Percentiles rank a stretch among this genome's conserved stretches.
Evolutionary conservation across 2,888 invertebrate genomes (phyloP).

Genomic region (Drosophila affinis): DNA sequence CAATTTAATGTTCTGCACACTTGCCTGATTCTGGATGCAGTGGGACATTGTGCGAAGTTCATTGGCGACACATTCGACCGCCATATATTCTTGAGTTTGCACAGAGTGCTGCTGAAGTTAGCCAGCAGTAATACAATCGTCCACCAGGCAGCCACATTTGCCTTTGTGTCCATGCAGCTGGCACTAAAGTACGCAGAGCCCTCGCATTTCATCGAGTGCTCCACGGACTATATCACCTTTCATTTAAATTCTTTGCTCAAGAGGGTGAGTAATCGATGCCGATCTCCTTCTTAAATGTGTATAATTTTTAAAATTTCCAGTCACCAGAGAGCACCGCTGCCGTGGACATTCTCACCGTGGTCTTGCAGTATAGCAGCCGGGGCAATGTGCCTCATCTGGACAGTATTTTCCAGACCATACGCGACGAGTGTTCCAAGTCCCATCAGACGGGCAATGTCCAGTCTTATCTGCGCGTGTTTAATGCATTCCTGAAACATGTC

Average conservation of each 20-base stretch:
- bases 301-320: conserved; percentile 33
- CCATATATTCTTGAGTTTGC: conserved; percentile 88
- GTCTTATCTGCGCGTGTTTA: conserved; percentile 89
- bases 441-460: conserved; percentile 86
- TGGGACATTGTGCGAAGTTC: conserved; percentile 87
- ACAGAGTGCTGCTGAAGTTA: conserved; percentile 88
- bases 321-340: conserved; percentile 86
- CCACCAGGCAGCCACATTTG: conserved; percentile 86
- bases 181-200: conserved; percentile 86
- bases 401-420: conserved; percentile 88
- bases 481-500: conserved; percentile 87
- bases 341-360: conserved; percentile 89
- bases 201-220: conserved; percentile 87
- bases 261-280: conserved; percentile 83
- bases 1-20: conserved; percentile 87
- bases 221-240: conserved; percentile 90
- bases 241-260: conserved; percentile 88
- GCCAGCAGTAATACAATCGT: conserved; percentile 88
- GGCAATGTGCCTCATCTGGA: conserved; percentile 88
- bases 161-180: conserved; percentile 86
- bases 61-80: conserved; percentile 85
- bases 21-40: conserved; percentile 89
- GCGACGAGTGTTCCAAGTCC: conserved; percentile 80
- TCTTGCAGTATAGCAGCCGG: conserved; percentile 88
- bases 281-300: not conserved